Percentiles rank a stretch among this genome's conserved stretches.
phyloP scores from a whole-genome alignment of 2,113 vertebrate species.

The Phoxinus phoxinus region DNA sequence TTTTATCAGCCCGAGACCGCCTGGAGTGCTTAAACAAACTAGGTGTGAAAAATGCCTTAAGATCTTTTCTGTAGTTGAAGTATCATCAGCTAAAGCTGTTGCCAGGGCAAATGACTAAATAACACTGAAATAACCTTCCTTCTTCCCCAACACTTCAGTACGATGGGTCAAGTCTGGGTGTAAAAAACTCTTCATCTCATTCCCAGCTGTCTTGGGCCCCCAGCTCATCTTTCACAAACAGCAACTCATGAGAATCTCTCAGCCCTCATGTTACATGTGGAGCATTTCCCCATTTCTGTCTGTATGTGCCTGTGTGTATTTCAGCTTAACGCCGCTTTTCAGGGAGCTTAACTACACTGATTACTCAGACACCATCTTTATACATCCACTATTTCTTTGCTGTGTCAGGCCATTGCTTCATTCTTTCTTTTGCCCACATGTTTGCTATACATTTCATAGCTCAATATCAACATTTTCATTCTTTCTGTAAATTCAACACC shows the following conservation, averaged over 20 bases:
- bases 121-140: neutral
- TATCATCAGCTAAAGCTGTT: neutral
- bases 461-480: neutral
- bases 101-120: neutral
- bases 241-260: constrained; percentile 17
- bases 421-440: neutral
- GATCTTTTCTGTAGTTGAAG: neutral
- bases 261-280: constrained; percentile 33
- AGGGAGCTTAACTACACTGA: neutral
- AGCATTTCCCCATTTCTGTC: constrained; percentile 6
- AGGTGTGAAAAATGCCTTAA: neutral
- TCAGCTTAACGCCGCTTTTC: constrained; percentile 6
- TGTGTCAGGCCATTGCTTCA: neutral
- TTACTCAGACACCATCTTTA: constrained; percentile 1
- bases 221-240: constrained; percentile 29
- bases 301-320: neutral
- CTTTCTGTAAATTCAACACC: neutral
- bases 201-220: constrained; percentile 35
- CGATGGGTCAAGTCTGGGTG: neutral
- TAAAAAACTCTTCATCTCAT: constrained; percentile 7
- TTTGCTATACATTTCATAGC: neutral
- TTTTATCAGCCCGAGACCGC: neutral
- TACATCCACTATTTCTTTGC: neutral
- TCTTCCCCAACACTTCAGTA: neutral
- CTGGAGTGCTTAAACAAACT: neutral